A percentile compares a stretch with the other conserved stretches of the same genome.
phyloP scores from a whole-genome alignment of 2,113 vertebrate genomes.

The Neomonachus schauinslandi region DNA sequence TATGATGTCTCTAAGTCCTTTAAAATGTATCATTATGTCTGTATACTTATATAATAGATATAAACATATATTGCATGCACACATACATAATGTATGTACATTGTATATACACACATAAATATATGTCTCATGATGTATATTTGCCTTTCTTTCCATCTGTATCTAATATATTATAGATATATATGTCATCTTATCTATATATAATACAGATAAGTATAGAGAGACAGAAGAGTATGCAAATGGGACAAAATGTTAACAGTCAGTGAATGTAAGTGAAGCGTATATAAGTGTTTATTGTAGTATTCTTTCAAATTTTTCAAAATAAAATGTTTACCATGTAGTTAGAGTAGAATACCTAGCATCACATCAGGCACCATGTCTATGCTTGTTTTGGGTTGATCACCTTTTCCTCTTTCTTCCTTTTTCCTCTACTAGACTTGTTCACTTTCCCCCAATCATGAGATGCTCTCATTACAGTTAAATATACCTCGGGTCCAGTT shows the following conservation, averaged over 20 bases:
- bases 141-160: not conserved
- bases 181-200: not conserved
- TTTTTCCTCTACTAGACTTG: not conserved
- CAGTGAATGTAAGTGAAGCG: not conserved
- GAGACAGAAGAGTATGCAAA: not conserved
- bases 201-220: not conserved
- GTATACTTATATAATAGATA: not conserved
- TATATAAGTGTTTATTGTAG: not conserved
- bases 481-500: slow-evolving; percentile 21
- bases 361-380: not conserved
- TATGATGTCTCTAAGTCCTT: not conserved
- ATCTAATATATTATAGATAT: not conserved
- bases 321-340: not conserved
- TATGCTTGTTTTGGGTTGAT: not conserved
- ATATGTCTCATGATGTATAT: no score
- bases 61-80: not conserved
- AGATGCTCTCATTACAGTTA: not conserved
- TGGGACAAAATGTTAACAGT: not conserved
- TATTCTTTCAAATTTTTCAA: slow-evolving; percentile 36
- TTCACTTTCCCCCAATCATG: not conserved
- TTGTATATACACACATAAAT: not conserved
- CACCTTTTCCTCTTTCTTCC: not conserved
- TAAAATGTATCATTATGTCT: not conserved
- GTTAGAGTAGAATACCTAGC: not conserved
- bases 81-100: not conserved